These are phyloP conservation scores for Platygyra sinensis DNA, from an alignment of 64 coral and sea anemone species.

Conservation along the genomic window DNA sequence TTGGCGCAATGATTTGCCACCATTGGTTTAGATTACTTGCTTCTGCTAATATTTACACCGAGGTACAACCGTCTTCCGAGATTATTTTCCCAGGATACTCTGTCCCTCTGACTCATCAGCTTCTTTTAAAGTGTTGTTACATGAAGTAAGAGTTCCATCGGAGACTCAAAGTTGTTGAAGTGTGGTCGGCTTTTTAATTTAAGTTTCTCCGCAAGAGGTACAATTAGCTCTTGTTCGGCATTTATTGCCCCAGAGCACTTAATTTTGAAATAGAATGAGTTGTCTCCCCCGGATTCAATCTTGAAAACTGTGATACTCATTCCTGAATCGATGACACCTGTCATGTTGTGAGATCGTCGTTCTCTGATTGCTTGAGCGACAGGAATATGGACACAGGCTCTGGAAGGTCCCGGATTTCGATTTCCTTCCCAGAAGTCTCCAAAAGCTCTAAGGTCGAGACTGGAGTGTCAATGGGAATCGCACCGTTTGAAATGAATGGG, in stretches of 20 bases:
- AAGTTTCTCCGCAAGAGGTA: neutral
- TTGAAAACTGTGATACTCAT: constrained; percentile 32
- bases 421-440: constrained; percentile 31
- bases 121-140: constrained; percentile 6
- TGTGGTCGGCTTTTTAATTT: neutral
- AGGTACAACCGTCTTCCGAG: constrained; percentile 11
- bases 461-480: neutral
- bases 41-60: constrained; percentile 5
- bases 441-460: constrained; percentile 58
- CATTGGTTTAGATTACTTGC: neutral
- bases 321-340: neutral
- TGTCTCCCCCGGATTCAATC: neutral
- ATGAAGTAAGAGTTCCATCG: neutral
- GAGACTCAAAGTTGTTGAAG: constrained; percentile 19
- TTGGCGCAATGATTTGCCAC: neutral
- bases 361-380: constrained; percentile 18
- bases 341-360: neutral
- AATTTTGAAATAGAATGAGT: neutral
- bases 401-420: constrained; percentile 44
- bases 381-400: constrained; percentile 58
- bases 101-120: neutral
- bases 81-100: constrained; percentile 23
- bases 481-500: constrained; percentile 42
- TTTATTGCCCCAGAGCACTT: constrained; percentile 1
- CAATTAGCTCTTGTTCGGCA: neutral